Evolutionary conservation across 2,113 vertebrate genomes (phyloP), one percentile per base, ranked within the genome.

Genomic region (Pedionomus torquatus): DNA sequence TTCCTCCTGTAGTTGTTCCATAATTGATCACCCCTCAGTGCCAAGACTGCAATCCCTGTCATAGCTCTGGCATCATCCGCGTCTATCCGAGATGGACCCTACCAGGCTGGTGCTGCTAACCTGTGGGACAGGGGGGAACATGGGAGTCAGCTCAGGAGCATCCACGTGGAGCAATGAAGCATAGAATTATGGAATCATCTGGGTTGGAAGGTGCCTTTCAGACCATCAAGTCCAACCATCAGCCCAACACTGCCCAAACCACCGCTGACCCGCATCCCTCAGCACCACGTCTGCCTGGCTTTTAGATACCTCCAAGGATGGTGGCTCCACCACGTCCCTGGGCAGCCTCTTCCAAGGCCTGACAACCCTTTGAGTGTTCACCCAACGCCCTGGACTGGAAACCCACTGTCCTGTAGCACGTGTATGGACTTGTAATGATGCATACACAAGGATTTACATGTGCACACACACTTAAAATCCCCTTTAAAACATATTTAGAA

Each of bases 51-150:
- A 98, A 91, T 97, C 97, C 97, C 96, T 97, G 97, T 98, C 98
- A 98, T 98, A 98, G 98, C 97, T 98, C 98, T 97, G 98, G 98
- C 98, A 98, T 98, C 98, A 97, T 98, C 98, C 93, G 96, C 13
- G 86, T 96, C 97, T 97, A 96, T 80, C 91, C 63, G 78, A 98
- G 97, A 97, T 49, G 97, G 98, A 97, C 96, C 97, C 97, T 95
- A 87, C 88, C 96, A 93, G 97, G 97, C 81, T 93, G 97, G 72
- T 96, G 96, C 97, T 54, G 58, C 71, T 96, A 95, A 51, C 97
- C 98, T 98, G 96, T 11, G 70, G 52, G 70, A 65, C 88, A 87
- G 51, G 74, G 74, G 75, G 33, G 95, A 61, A 87, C 55, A 79
- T 9, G 10, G 4, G 48, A 1, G 33, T 49, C 69, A 44, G 78